Percentiles rank a stretch among this genome's conserved stretches.
Conservation (phyloP, 1,140 invertebrate species). For the Camponotus vicinus region DNA sequence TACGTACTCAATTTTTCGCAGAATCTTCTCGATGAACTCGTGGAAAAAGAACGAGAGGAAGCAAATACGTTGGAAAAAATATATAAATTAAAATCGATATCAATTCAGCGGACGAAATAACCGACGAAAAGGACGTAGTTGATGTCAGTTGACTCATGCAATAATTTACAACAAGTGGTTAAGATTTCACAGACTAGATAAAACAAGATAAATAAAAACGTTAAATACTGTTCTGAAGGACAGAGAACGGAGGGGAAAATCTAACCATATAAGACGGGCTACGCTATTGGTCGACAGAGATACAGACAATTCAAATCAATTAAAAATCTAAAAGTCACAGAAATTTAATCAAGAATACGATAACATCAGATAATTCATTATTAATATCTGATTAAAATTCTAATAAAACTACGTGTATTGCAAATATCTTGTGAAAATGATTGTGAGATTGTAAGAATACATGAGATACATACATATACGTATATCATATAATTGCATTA, state of each 20-base stretch:
- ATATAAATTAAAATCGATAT: not conserved
- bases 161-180: slow-evolving; percentile 53
- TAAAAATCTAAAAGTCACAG: not conserved
- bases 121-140: too few species aligned
- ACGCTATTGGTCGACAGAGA: slow-evolving; percentile 14
- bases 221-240: not conserved
- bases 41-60: not conserved
- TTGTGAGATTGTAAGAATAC: not conserved
- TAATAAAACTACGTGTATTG: not conserved
- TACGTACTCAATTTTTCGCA: not conserved
- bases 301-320: not conserved
- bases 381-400: too few species aligned
- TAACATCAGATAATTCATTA: too few species aligned
- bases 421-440: not conserved
- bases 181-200: not conserved
- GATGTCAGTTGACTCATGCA: slow-evolving; percentile 11
- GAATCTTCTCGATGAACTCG: not conserved
- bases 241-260: not conserved
- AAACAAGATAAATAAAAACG: too few species aligned
- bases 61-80: not conserved
- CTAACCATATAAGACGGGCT: not conserved
- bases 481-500: not conserved
- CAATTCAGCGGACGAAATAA: not conserved
- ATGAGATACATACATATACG: too few species aligned
- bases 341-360: too few species aligned